Evolutionary conservation across 2,888 invertebrate species (phyloP).

Genomic region (Drosophila recens): DNA sequence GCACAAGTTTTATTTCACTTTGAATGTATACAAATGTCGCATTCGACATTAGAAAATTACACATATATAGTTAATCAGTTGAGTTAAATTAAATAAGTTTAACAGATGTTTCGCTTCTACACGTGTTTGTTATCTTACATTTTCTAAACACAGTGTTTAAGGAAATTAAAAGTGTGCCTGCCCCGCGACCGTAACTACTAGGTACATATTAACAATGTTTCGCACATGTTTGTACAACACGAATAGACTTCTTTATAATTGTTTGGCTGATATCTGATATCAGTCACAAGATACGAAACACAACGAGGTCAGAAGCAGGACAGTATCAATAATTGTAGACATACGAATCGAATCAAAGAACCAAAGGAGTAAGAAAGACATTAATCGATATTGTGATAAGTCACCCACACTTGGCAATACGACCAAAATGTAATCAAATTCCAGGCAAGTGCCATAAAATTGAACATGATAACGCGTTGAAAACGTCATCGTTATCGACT

Average conservation of each 20-base stretch:
- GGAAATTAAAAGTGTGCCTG: conserved; percentile 1
- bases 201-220: not conserved
- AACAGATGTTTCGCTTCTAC: not conserved
- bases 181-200: not conserved
- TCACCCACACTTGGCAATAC: conserved; percentile 14
- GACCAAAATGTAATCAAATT: conserved; percentile 28
- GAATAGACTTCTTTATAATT: conserved; percentile 2
- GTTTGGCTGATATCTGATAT: conserved; percentile 1
- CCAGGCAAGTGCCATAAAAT: conserved; percentile 26
- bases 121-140: not conserved
- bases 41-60: too few relatives aligned
- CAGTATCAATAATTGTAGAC: conserved; percentile 1
- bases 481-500: conserved; percentile 45
- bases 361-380: not conserved
- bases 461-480: conserved; percentile 27
- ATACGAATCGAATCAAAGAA: conserved; percentile 4
- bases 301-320: not conserved
- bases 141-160: not conserved
- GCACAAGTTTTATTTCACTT: too few relatives aligned
- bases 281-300: not conserved
- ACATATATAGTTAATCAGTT: too few relatives aligned
- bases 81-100: not conserved
- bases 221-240: not conserved
- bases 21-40: too few relatives aligned
- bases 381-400: conserved; percentile 18